Percentiles rank a stretch among this genome's conserved stretches.
phyloP scores from a whole-genome alignment of 2,113 vertebrate genomes.

The Fukomys damarensis region DNA sequence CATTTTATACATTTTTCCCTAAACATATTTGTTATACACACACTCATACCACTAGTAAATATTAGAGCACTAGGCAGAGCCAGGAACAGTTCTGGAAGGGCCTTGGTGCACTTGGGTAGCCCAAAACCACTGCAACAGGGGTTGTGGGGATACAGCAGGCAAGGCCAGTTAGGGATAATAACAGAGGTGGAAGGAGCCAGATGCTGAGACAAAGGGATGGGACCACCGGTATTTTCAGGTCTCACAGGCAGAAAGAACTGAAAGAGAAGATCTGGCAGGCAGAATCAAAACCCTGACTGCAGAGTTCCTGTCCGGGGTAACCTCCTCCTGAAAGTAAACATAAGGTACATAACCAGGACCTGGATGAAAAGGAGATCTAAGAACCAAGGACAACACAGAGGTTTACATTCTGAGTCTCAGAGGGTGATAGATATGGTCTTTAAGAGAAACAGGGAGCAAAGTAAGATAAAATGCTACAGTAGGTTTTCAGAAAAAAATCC shows the following conservation, averaged over 20 bases:
- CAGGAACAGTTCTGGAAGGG: not conserved
- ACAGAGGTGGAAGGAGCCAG: not conserved
- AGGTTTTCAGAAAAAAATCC: not conserved
- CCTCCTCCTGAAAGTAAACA: not conserved
- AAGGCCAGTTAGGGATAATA: not conserved
- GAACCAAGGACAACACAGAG: not conserved
- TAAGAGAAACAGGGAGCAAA: not conserved
- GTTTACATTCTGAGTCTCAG: not conserved
- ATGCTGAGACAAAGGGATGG: not conserved
- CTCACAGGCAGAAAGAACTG: not conserved
- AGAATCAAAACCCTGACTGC: not conserved
- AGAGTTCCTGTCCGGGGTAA: not conserved
- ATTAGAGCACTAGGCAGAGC: not conserved
- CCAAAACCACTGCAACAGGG: fast-evolving
- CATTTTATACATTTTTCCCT: not conserved
- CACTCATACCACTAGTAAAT: not conserved
- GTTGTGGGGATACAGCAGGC: fast-evolving
- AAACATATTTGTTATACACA: not conserved
- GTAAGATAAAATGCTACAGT: not conserved
- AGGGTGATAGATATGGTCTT: not conserved
- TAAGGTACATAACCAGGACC: not conserved
- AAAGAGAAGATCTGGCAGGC: no score
- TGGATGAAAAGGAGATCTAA: not conserved
- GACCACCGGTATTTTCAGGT: not conserved
- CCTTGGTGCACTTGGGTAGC: not conserved